Conservation (phyloP, 2,113 vertebrate genomes). For the Cochlearius cochlearius region DNA sequence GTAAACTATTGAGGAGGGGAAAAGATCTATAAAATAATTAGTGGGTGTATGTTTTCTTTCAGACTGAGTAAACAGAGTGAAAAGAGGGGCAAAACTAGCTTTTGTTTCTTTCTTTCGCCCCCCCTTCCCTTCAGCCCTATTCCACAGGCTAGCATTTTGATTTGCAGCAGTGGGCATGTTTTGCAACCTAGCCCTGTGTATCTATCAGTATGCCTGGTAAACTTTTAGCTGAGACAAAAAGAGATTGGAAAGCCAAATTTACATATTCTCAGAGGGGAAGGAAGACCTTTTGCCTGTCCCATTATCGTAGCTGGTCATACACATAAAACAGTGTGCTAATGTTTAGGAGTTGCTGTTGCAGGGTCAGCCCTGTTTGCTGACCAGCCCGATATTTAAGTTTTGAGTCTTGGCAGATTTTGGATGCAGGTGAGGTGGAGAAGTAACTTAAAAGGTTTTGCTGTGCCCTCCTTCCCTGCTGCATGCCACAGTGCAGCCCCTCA, state of each 20-base stretch:
- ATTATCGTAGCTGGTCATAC: accelerated
- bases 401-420: neutral
- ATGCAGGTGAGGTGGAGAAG: neutral
- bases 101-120: accelerated
- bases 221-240: neutral
- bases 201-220: neutral
- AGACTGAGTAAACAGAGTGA: neutral
- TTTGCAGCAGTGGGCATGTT: neutral
- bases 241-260: neutral
- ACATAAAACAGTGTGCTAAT: accelerated
- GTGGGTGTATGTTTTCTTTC: neutral
- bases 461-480: neutral
- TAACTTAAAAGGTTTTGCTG: neutral
- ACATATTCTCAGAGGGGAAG: neutral
- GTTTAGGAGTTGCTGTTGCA: neutral
- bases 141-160: neutral
- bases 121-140: accelerated
- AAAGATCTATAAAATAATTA: neutral
- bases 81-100: neutral
- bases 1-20: neutral
- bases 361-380: neutral
- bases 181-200: neutral
- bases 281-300: neutral
- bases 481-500: neutral
- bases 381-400: neutral